Evolutionary conservation across 2,113 vertebrate species (phyloP), one percentile per base, ranked within the genome.

Genomic region (Caranx ignobilis): DNA sequence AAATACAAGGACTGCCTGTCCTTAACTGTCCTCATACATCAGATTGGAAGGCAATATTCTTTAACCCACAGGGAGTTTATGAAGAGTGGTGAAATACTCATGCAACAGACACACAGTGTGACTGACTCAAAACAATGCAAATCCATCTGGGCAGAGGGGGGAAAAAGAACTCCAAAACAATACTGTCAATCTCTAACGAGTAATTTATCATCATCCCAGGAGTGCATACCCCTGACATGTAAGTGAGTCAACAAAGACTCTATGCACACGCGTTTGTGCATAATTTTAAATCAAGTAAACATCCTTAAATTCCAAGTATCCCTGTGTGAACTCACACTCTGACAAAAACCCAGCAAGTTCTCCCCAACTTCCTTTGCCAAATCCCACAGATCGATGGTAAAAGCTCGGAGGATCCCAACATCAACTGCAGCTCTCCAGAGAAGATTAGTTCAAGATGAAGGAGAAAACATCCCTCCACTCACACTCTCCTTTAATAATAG

Each of bases 361-460:
- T 78, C 77, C 71, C 83, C 62, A 74, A 90, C 90, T 89, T 80
- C 68, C 72, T 41, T 67, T 64, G 37, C 78, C 80, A 88, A 92
- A 92, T 88, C 91, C 88, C 83, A 80, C 77, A 32, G 89, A 93
- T 93, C 88, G 47, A 92, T 89, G 90, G 75, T 82, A 68, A 90
- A 89, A 91, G 86, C 90, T 88, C 11, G 5, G 69, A 89, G 86
- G 92, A 93, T 88, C 84, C 71, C 43, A 62, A 85, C 92, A 88
- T 94, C 90, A 89, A 85, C 88, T 41, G 83, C 74, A 19, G 82
- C 80, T 92, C 92, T 90, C 87, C 32, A 37, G 89, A 94, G 89
- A 64, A 91, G 91, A 94, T 92, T 88, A 94, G 87, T 56, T 81
- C 66, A 60, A 89, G 91, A 92, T 87, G 87, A 91, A 90, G 89